Evolutionary conservation across 2,888 invertebrate species (phyloP), one percentile per base, ranked within the genome.

Genomic region (Coleophora flavipennella): DNA sequence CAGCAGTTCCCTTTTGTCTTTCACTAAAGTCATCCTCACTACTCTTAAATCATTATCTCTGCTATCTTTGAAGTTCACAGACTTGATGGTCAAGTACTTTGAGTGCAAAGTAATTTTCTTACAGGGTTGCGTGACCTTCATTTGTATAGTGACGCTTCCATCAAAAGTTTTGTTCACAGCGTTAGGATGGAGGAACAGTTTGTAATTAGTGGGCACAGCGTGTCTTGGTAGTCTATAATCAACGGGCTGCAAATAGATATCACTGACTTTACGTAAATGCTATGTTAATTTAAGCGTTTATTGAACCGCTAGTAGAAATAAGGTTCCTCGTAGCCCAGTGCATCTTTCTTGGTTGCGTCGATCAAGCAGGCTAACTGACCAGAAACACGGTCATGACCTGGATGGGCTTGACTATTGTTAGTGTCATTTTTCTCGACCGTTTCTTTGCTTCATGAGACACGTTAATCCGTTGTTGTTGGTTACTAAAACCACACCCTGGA

Each of bases 181-280:
- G 53, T 92, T 73, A 0, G 94, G 94, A 58, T 87, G 75, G 27
- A 94, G 68, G 36, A 76, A 80, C 3, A 95, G 71, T 51, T 91
- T 88, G 62, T 95, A 95, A 44, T 88, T 85, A 12, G 66, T 55
- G 0, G 94, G 94, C 26, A 74, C 59, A 1, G 91, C 70, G 31
- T 85, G 62, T 28, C 67, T 70, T 1, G 92, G 90, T 9, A 94
- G 65, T 39, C 76, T 62, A 44, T 71, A 71, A 40, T 56, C 52
- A 10, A 45, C 40, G 14, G 50, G 38, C 76, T 78, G 59, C 40
- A 67, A 72, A 45, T 40, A 37, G 32, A 36, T 20, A 20, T n/a
- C n/a, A n/a, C n/a, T n/a, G n/a, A n/a, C n/a, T n/a, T n/a, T n/a
- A n/a, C n/a, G n/a, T n/a, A n/a, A n/a, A n/a, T n/a, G n/a, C n/a